Base-by-base conservation (phyloP, 2,113 vertebrate genomes). In the Eulemur rufifrons region DNA sequence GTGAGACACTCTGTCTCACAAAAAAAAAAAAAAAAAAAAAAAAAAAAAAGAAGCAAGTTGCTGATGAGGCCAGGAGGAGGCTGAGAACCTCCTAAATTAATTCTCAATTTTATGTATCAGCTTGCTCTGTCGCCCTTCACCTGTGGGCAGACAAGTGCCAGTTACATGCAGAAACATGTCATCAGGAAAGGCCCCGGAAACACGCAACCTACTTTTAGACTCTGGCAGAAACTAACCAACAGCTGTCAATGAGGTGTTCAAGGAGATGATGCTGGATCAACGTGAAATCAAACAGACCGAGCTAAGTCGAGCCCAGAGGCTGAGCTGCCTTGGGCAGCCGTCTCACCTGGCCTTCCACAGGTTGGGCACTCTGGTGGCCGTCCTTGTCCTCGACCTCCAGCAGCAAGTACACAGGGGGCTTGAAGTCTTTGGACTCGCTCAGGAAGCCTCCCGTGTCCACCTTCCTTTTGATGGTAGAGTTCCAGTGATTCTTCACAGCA, bases 401-500 rank as follows among this genome's bases (percentile, higher is more conserved):
- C 0, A 98, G 97, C n/a, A 99, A 21, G 87, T 98, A 98, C 91
- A 98, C 81, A 0, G 98, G 96, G 7, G 98, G 96, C 83, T 98
- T 98, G 76, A 98, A 94, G 95, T 98, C 98, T 94, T 99, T 99
- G 4, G 97, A 90, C 96, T 99, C 99, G 2, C 95, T 99, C 8
- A 98, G 95, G 82, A 99, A 99, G 63, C 99, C 99, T 42, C 99
- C 99, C 0, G 99, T 99, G 97, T 99, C 99, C 95, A 99, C 98
- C 68, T 99, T 99, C 73, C 99, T 98, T 95, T 99, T 99, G 96
- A 99, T 99, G 52, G 99, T 99, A 0, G 99, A 99, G 96, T 99
- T 99, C 99, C 99, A 99, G 98, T 99, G 99, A 97, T 99, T 99
- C 98, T 99, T 99, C 97, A 99, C 99, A 9, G 99, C 99, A 32